These are phyloP conservation scores for Dromiciops gliroides DNA, from an alignment of 2,113 vertebrate species.

Conservation along the genomic window DNA sequence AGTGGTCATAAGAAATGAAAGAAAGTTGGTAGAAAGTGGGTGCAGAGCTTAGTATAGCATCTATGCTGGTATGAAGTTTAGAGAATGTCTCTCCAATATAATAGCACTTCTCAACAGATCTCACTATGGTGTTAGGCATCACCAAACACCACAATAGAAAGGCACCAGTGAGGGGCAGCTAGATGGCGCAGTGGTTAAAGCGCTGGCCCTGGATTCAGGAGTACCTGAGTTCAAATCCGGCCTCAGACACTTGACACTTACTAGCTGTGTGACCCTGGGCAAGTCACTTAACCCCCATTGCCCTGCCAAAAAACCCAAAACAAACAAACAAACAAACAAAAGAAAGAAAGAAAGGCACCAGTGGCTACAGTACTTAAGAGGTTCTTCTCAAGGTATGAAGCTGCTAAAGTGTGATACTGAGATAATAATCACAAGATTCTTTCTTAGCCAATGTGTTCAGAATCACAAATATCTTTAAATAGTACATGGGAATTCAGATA, in stretches of 20 bases:
- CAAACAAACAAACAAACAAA: too few species aligned
- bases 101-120: constrained; percentile 87
- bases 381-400: constrained; percentile 87
- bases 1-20: constrained; percentile 88
- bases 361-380: constrained; percentile 87
- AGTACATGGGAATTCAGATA: constrained; percentile 81
- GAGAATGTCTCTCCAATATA: constrained; percentile 88
- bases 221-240: too few species aligned
- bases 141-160: constrained; percentile 85
- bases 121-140: constrained; percentile 90
- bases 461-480: constrained; percentile 83
- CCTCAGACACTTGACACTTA: too few species aligned
- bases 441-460: constrained; percentile 86
- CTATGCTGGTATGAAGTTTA: constrained; percentile 85
- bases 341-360: constrained; percentile 86
- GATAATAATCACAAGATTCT: constrained; percentile 87
- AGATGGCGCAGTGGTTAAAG: too few species aligned
- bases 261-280: too few species aligned
- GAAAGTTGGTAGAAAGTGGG: constrained; percentile 87
- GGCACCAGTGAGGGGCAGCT: constrained; percentile 81
- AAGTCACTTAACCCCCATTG: too few species aligned
- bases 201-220: too few species aligned
- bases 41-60: constrained; percentile 86
- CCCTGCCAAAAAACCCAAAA: too few species aligned
- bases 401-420: constrained; percentile 86